Evolutionary conservation across 1,140 invertebrate genomes (phyloP), one percentile per base, ranked within the genome.

Genomic region (Himalopsyche phryganea): DNA sequence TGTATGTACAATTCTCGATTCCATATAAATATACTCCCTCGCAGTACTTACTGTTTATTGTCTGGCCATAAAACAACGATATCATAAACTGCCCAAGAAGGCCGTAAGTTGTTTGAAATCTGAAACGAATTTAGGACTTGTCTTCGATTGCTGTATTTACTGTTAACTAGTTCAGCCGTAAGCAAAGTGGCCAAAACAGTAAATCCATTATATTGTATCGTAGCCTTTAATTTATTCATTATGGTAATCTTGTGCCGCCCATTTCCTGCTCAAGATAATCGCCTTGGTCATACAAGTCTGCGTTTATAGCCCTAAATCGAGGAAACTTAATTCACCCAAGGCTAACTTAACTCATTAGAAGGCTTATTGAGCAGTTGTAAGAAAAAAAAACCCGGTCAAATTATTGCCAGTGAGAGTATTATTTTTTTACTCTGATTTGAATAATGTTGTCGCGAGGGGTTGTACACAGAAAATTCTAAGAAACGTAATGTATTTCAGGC

Each of bases 261-360:
- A 54, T 54, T 60, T 60, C 58, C 58, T 60, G 58, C 58, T 60
- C 58, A 40, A 54, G 58, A 60, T 60, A 60, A 60, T 60, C 50
- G 58, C 38, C 42, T 28, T 36, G 58, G 50, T 54, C 58, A 54
- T 60, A 59, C 51, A 53, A 53, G 51, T 53, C 40, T 38, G 44
- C 51, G 40, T 53, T 44, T 53, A 44, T 18, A 45, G 42, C 51
- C 40, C 32, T 46, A 32, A 53, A 53, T 53, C 35, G 51, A 23
- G 28, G 42, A 46, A 46, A 32, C 15, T 20, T 33, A 40, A 53
- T 53, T 51, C 20, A n/a, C 51, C 42, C 41, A 18, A 23, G 51
- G 14, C 18, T 45, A 10, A 45, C 18, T 45, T 45, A n/a, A 45
- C 14, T 45, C 42, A 45, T 45, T 45, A 45, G 14, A 11, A 17